Evolutionary conservation across 2,888 invertebrate species (phyloP).

Genomic region (Eucera pruinosa): DNA sequence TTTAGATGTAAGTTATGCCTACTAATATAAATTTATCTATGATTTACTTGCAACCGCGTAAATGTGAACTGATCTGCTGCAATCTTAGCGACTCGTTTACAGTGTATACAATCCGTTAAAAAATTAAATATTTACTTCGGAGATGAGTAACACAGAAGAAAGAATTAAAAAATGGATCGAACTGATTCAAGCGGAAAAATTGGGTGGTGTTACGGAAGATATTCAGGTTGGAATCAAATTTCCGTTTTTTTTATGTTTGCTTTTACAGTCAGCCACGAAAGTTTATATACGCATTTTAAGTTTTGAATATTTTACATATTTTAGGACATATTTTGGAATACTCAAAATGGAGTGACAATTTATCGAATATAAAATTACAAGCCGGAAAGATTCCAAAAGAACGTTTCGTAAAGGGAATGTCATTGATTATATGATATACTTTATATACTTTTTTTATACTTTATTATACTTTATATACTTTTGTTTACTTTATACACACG

Average conservation of each 20-base stretch:
- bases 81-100: neutral
- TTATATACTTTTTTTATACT: no score
- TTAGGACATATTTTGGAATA: no score
- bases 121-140: neutral
- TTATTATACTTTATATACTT: no score
- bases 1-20: neutral
- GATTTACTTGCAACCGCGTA: constrained; percentile 27
- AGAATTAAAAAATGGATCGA: constrained; percentile 63
- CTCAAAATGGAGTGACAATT: no score
- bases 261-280: no score
- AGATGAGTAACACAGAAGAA: constrained; percentile 40
- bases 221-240: constrained; percentile 54
- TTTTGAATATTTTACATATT: no score
- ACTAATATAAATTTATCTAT: constrained; percentile 1
- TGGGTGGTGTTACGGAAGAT: constrained; percentile 48
- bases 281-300: no score
- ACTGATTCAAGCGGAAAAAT: constrained; percentile 52
- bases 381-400: no score
- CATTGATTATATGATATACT: no score
- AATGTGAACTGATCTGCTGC: constrained; percentile 45
- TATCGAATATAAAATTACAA: no score
- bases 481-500: no score
- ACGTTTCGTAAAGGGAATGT: no score
- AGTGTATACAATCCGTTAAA: constrained; percentile 30
- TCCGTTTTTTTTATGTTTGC: neutral